Evolutionary conservation across 2,797 vertebrate genomes (phyloP).

Genomic region (Trachurus trachurus): DNA sequence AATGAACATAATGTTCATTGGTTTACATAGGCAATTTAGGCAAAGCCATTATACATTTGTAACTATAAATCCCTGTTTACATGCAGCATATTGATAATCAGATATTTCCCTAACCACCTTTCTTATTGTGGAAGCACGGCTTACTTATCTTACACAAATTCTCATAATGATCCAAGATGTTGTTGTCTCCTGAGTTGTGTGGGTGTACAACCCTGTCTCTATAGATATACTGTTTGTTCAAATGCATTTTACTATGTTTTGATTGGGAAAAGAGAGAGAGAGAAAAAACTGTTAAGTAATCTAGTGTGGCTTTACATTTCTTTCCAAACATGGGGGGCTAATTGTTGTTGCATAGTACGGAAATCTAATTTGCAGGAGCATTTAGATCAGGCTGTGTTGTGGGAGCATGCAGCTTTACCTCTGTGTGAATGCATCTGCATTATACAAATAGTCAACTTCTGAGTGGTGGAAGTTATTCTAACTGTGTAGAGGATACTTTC

Average conservation of each 20-base stretch:
- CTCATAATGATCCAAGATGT: neutral
- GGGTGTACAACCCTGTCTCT: neutral
- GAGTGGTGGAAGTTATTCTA: neutral
- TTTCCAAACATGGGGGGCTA: neutral
- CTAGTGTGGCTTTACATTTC: neutral
- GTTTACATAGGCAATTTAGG: neutral
- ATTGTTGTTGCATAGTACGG: neutral
- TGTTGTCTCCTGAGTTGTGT: neutral
- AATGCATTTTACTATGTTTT: neutral
- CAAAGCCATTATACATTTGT: neutral
- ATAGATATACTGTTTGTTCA: neutral
- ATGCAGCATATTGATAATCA: neutral
- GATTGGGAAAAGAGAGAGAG: neutral
- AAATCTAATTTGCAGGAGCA: conserved; percentile 4
- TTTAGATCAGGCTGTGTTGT: conserved; percentile 5
- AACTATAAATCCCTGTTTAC: neutral
- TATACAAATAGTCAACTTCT: conserved; percentile 5
- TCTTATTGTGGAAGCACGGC: neutral
- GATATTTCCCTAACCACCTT: neutral
- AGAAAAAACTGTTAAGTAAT: neutral
- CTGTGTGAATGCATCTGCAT: neutral
- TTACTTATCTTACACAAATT: neutral
- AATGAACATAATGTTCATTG: neutral
- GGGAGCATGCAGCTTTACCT: neutral
- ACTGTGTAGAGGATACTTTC: neutral